Base-by-base conservation (phyloP, 2,113 vertebrate genomes). In the Sinocyclocheilus maitianheensis region DNA sequence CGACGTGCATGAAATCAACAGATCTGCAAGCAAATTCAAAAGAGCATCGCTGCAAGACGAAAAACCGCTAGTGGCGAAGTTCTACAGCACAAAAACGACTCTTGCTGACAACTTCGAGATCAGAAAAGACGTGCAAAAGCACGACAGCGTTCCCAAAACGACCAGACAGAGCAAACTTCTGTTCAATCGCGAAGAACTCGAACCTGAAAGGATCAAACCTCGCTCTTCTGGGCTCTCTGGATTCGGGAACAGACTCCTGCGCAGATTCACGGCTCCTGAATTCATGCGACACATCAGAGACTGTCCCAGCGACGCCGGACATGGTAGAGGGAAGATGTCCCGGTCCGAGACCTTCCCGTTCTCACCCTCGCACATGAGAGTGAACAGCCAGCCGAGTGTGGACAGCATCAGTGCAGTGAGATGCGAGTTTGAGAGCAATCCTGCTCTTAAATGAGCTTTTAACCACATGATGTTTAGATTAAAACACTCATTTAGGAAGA, bases 401-500 rank as follows among this genome's bases (percentile, higher is more conserved):
- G 94, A 95, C 91, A 94, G 94, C 90, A 95, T 95, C 92, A 95
- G 95, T 2, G 94, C 90, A 11, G 95, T 96, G 14, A 94, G 91
- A 85, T 96, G 95, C 72, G 95, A 96, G 89, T 95, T 95, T 81
- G 94, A 96, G 76, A 77, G 12, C n/a, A 16, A 16, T 26, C 13
- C 46, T 51, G n/a, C 40, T 75, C 20, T 46, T 34, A 48, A 72
- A 74, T 79, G 48, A 55, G 26, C 83, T 77, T 22, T 22, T 22
- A 60, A 60, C 10, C 2, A 8, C 24, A 13, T 65, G 1, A 37
- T 37, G 46, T 65, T 1, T 67, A 53, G 69, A 26, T 11, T 26
- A 12, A 5, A 76, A 12, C 74, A 46, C 74, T 76, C 65, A 53
- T 65, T 55, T 12, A 43, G 37, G 10, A 20, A 34, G 26, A 34